Evolutionary conservation across 2,888 invertebrate species (phyloP).

Genomic region (Uloborus plumipes): DNA sequence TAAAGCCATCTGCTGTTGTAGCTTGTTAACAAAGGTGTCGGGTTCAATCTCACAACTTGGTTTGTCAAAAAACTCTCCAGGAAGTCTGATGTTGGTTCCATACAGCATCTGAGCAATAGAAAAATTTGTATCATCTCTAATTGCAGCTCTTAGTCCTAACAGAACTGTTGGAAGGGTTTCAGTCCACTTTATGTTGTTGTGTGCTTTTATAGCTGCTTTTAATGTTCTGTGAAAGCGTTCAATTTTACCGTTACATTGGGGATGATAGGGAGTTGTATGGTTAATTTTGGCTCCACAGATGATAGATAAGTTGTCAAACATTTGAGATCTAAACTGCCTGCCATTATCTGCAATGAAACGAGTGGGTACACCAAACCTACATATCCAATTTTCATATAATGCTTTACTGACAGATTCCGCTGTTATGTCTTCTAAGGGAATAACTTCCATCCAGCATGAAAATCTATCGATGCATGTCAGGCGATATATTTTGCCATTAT

Average conservation of each 20-base stretch:
- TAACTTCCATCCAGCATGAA: slow-evolving; percentile 71
- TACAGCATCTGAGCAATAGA: slow-evolving; percentile 15
- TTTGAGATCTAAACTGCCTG: slow-evolving; percentile 68
- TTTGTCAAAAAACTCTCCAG: slow-evolving; percentile 8
- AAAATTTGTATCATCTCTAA: neutral
- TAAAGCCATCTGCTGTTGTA: no score
- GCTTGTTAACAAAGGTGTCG: no score
- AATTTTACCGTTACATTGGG: slow-evolving; percentile 19
- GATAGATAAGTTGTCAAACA: neutral
- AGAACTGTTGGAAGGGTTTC: neutral
- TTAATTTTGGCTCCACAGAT: neutral
- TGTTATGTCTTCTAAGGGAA: slow-evolving; percentile 70
- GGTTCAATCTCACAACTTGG: no score
- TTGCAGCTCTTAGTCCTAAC: neutral
- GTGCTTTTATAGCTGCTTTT: neutral
- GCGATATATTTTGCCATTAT: slow-evolving; percentile 6
- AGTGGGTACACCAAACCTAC: slow-evolving; percentile 69
- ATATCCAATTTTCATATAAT: slow-evolving; percentile 71
- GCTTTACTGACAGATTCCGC: slow-evolving; percentile 70
- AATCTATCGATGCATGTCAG: slow-evolving; percentile 27
- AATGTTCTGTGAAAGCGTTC: slow-evolving; percentile 2
- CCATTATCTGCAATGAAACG: slow-evolving; percentile 70
- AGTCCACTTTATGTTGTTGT: slow-evolving; percentile 2
- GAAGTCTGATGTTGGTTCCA: neutral
- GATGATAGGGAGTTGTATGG: slow-evolving; percentile 4